Evolutionary conservation across 1,140 invertebrate species (phyloP), one percentile per base, ranked within the genome.

Genomic region (Paramacrobiotus metropolitanus): DNA sequence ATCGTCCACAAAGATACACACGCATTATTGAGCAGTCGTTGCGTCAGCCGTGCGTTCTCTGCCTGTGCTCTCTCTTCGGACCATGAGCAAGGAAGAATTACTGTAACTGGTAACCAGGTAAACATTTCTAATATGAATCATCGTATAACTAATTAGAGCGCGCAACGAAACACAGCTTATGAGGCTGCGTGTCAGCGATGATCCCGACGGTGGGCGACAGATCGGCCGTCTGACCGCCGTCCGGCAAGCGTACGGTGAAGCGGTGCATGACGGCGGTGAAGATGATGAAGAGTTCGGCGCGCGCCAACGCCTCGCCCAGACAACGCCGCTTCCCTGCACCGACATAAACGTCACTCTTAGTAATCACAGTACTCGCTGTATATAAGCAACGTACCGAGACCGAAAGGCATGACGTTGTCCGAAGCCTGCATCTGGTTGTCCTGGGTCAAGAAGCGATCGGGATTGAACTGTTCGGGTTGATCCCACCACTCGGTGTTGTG

Each of bases 111-210:
- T n/a, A n/a, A n/a, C n/a, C n/a, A n/a, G n/a, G n/a, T n/a, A n/a
- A n/a, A n/a, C n/a, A n/a, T n/a, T n/a, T n/a, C n/a, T n/a, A n/a
- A n/a, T n/a, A n/a, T n/a, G n/a, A n/a, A n/a, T n/a, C n/a, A n/a
- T n/a, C n/a, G n/a, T n/a, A n/a, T n/a, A n/a, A n/a, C n/a, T n/a
- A n/a, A n/a, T n/a, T n/a, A n/a, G n/a, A n/a, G n/a, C 44, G 76
- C 9, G 34, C 9, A 9, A 40, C 34, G 34, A 40, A 40, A 40
- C 72, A 68, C 73, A 74, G 68, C 73, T 72, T 73, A 68, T 45
- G 67, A 64, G 44, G 63, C 34, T 40, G 9, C 34, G 34, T 9
- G 34, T 9, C 34, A 9, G n/a, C n/a, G 34, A 40, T n/a, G 9
- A n/a, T 40, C 9, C 34, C 34, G 34, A 9, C 9, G 9, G 34